A percentile compares a stretch with the other conserved stretches of the same genome.
Evolutionary conservation across 2,888 invertebrate species (phyloP).

Genomic region (Monoplex corrugatus): DNA sequence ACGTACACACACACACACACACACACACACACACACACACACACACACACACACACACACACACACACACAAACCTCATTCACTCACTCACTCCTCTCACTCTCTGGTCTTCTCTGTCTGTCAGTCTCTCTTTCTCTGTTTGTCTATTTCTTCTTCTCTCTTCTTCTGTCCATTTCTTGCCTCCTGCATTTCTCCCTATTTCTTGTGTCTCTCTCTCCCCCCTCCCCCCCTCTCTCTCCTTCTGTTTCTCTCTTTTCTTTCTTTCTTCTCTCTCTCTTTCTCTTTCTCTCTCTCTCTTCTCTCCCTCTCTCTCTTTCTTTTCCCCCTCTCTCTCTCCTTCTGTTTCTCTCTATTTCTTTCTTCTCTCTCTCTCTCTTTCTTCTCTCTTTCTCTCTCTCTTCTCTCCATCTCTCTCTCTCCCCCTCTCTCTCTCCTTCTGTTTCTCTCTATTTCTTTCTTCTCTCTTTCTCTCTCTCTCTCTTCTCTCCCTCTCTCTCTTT

Average conservation of each 20-base stretch:
- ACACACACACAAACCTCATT: conserved; percentile 5
- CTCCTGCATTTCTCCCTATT: not conserved
- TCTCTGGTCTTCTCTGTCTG: no score
- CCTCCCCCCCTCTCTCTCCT: not conserved
- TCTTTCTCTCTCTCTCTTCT: not conserved
- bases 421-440: not conserved
- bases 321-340: no score
- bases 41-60: not conserved
- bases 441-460: not conserved
- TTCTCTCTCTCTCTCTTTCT: not conserved
- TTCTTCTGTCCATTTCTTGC: not conserved
- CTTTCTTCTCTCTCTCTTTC: not conserved
- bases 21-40: not conserved
- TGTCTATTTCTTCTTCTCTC: not conserved
- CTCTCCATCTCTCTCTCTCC: not conserved
- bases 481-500: not conserved
- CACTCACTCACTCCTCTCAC: not conserved
- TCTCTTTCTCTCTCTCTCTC: conserved; percentile 4
- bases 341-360: no score
- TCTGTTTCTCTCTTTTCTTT: not conserved
- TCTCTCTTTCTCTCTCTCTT: not conserved
- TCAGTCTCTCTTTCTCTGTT: not conserved
- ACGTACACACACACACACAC: conserved; percentile 14
- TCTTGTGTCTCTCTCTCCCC: not conserved
- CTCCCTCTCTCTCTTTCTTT: not conserved